phyloP scores from a whole-genome alignment of 2,113 vertebrate species.

The Bostrychus sinensis region DNA sequence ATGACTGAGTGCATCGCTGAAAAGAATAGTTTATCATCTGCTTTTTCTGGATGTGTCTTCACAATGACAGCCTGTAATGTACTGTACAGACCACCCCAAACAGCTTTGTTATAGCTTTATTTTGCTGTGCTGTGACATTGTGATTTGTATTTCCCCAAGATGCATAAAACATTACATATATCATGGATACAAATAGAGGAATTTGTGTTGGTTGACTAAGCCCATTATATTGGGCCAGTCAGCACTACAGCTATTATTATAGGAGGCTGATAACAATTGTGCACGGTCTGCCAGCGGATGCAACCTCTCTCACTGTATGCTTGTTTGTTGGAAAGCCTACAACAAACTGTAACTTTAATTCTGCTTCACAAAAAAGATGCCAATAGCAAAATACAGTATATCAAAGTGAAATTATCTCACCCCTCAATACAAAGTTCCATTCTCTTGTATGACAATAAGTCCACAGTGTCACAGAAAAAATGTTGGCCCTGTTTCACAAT shows the following conservation, averaged over 20 bases:
- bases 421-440: too few species aligned
- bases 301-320: background rate
- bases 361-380: background rate
- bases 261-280: constrained; percentile 7
- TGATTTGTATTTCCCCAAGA: background rate
- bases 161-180: background rate
- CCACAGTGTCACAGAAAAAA: too few species aligned
- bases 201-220: constrained; percentile 9
- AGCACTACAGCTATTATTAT: constrained; percentile 9
- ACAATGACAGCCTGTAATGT: constrained; percentile 4
- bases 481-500: too few species aligned
- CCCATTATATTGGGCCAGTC: constrained; percentile 16
- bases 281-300: background rate
- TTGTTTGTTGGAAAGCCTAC: background rate
- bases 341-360: background rate
- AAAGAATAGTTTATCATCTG: background rate
- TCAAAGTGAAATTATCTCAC: too few species aligned
- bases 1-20: background rate
- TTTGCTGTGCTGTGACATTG: background rate
- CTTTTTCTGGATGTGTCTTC: constrained; percentile 20
- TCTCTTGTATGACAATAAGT: too few species aligned
- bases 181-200: background rate
- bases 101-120: constrained; percentile 20
- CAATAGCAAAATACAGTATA: too few species aligned
- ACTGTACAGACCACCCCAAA: constrained; percentile 4